A percentile compares a stretch with the other conserved stretches of the same genome.
Evolutionary conservation across 1,140 invertebrate species (phyloP).

Genomic region (Drosophila seguyi): DNA sequence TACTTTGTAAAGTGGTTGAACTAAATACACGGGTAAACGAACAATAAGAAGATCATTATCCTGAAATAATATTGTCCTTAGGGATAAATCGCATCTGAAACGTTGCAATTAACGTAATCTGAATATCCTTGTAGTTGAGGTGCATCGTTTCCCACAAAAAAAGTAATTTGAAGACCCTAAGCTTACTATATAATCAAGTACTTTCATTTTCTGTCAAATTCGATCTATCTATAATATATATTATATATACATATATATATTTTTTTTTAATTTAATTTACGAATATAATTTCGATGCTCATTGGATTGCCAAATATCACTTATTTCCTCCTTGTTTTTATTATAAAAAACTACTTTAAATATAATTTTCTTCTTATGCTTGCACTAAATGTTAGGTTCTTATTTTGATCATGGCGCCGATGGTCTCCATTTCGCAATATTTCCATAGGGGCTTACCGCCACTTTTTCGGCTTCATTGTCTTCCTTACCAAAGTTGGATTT

Average conservation of each 20-base stretch:
- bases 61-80: not conserved
- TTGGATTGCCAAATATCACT: too few relatives aligned
- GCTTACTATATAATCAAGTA: constrained; percentile 60
- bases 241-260: constrained; percentile 9
- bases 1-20: constrained; percentile 28
- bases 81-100: not conserved
- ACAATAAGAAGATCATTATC: not conserved
- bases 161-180: constrained; percentile 48
- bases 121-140: constrained; percentile 38
- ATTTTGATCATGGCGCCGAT: too few relatives aligned
- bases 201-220: constrained; percentile 51
- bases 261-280: too few relatives aligned
- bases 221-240: constrained; percentile 14
- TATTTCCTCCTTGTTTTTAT: too few relatives aligned
- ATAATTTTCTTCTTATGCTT: too few relatives aligned
- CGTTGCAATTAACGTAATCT: constrained; percentile 51
- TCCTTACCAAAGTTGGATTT: too few relatives aligned
- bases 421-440: too few relatives aligned
- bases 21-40: constrained; percentile 1
- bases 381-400: too few relatives aligned
- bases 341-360: too few relatives aligned
- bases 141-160: constrained; percentile 41
- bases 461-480: too few relatives aligned
- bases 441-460: too few relatives aligned
- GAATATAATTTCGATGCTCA: too few relatives aligned